Evolutionary conservation across 2,113 vertebrate species (phyloP), one percentile per base, ranked within the genome.

Genomic region (Poeciliopsis occidentalis): DNA sequence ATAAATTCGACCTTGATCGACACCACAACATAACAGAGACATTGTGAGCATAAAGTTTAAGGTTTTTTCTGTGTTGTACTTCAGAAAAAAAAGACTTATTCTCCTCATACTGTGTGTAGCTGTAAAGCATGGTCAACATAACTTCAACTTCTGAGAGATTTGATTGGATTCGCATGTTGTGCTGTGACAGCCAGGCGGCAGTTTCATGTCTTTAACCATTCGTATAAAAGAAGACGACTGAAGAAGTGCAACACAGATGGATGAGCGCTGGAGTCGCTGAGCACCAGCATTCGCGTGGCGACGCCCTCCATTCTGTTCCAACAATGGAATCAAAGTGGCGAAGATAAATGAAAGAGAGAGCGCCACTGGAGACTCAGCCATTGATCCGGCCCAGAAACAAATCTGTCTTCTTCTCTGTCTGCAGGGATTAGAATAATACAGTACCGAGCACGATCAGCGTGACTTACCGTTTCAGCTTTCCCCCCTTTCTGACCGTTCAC

Each of bases 321-420:
- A 74, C 86, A 64, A 76, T 78, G 72, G 76, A 84, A 84, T 89
- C 82, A 88, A 85, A 88, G 78, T 82, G 12, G 24, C 71, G 62
- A 71, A 85, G 82, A 87, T 79, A 73, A 88, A 91, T 88, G 83
- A 72, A 69, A 61, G 67, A 74, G 76, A 82, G 75, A 84, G 84
- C 62, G 72, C 76, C 74, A 63, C 22, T 74, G 83, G 88, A 89
- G 80, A 80, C 30, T 73, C 78, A 24, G 69, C 69, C 76, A 89
- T 89, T 87, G 89, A 91, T 91, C 80, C 73, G 71, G 44, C 74
- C 22, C 39, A 78, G 76, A 80, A 85, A 81, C 78, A 85, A 82
- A 89, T 84, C 76, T 69, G 84, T 85, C 84, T 89, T 87, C 64
- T 75, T 82, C 67, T 77, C 70, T 75, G 78, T 82, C 85, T 64